phyloP scores from a whole-genome alignment of 2,888 invertebrate species.

The Stenurella melanura region DNA sequence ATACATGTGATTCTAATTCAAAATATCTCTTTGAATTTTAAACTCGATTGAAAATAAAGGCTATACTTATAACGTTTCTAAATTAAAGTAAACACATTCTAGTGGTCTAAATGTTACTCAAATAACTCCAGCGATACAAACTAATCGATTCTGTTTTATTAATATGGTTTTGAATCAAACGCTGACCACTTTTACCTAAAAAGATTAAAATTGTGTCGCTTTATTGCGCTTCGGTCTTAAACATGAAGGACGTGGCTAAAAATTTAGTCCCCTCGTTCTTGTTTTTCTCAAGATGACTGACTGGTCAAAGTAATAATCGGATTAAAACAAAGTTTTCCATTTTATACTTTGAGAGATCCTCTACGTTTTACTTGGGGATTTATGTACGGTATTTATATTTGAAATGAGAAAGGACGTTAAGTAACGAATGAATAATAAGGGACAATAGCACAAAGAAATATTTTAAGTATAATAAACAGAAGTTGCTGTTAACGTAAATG shows the following conservation, averaged over 20 bases:
- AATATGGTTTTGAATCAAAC: neutral
- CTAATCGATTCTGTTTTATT: neutral
- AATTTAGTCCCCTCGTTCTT: neutral
- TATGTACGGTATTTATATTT: neutral
- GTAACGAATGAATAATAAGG: neutral
- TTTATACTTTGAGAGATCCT: conserved; percentile 13
- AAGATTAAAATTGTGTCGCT: neutral
- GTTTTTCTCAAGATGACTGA: neutral
- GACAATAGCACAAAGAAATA: too few species aligned
- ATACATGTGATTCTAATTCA: too few species aligned
- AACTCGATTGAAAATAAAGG: too few species aligned
- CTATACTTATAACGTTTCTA: too few species aligned
- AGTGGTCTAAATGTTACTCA: too few species aligned
- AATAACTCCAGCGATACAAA: too few species aligned
- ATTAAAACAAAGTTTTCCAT: conserved; percentile 27
- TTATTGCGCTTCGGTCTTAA: neutral
- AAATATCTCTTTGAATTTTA: too few species aligned
- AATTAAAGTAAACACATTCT: too few species aligned
- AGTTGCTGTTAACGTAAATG: too few species aligned
- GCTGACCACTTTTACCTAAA: neutral
- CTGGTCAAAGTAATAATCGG: conserved; percentile 24
- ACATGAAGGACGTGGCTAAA: neutral
- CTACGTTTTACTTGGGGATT: neutral
- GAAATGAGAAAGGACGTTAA: neutral
- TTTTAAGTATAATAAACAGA: too few species aligned